phyloP scores from a whole-genome alignment of 2,888 invertebrate species.

The Colostygia pectinataria region DNA sequence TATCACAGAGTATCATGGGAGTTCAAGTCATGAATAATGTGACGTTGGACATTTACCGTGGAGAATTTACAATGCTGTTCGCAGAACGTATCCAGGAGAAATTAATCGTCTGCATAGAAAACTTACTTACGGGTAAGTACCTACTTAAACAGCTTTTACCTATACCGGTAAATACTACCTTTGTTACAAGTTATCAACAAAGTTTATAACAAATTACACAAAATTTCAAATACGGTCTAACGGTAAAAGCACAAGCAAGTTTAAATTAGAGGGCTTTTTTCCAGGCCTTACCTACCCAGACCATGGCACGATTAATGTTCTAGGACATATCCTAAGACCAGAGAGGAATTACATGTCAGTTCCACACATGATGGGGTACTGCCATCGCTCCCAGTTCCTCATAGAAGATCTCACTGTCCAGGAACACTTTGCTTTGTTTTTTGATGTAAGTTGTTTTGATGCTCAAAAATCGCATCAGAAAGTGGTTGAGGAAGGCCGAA shows the following conservation, averaged over 20 bases:
- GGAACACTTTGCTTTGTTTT: slow-evolving; percentile 59
- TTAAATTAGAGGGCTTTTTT: neutral
- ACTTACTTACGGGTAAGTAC: slow-evolving; percentile 55
- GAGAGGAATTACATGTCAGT: slow-evolving; percentile 44
- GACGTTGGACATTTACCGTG: slow-evolving; percentile 66
- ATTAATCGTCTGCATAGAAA: slow-evolving; percentile 53
- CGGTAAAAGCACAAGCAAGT: no score
- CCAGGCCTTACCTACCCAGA: slow-evolving; percentile 61
- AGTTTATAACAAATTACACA: no score
- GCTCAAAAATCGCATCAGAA: no score
- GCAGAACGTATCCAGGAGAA: slow-evolving; percentile 53
- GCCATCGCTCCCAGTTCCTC: slow-evolving; percentile 54
- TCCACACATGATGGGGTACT: slow-evolving; percentile 66
- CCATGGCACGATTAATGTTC: slow-evolving; percentile 55
- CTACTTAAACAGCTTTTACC: no score
- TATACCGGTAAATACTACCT: no score
- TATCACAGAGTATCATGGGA: slow-evolving; percentile 60
- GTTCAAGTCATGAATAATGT: slow-evolving; percentile 48
- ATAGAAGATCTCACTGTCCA: slow-evolving; percentile 63
- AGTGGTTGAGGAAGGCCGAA: no score
- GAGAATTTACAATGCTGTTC: slow-evolving; percentile 61
- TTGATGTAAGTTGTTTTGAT: slow-evolving; percentile 44
- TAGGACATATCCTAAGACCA: slow-evolving; percentile 47
- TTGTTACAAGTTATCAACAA: no score
- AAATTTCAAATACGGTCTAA: no score